Percentiles rank a stretch among this genome's conserved stretches.
phyloP scores from a whole-genome alignment of 1,140 invertebrate species.

The Mycetomoellerius zeteki region DNA sequence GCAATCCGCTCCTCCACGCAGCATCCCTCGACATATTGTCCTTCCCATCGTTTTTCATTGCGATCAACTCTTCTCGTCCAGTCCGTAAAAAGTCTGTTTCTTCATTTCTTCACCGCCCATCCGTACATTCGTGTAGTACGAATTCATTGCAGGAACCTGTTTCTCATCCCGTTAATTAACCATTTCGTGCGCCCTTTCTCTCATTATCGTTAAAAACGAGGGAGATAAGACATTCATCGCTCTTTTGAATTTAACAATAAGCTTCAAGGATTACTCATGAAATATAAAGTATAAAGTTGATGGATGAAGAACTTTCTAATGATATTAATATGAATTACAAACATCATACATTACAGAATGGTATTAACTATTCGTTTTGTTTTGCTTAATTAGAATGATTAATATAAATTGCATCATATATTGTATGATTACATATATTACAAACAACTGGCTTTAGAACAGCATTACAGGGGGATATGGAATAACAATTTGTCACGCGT shows the following conservation, averaged over 20 bases:
- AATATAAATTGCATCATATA: not conserved
- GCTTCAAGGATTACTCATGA: not conserved
- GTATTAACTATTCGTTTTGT: no score
- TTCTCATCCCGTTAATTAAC: conserved; percentile 62
- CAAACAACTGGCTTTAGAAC: not conserved
- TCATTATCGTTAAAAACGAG: not conserved
- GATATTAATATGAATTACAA: not conserved
- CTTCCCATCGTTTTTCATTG: conserved; percentile 48
- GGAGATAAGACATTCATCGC: not conserved
- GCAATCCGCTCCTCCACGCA: not conserved
- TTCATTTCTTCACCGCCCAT: not conserved
- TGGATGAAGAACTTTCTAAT: not conserved
- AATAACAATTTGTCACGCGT: not conserved
- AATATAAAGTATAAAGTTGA: not conserved
- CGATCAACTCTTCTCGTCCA: conserved; percentile 35
- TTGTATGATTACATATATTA: not conserved
- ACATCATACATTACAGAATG: not conserved
- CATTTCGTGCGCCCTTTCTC: not conserved
- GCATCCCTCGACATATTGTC: not conserved
- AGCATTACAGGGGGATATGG: not conserved
- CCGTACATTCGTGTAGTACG: not conserved
- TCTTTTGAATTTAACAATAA: not conserved
- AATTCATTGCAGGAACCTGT: not conserved
- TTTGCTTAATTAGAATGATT: no score
- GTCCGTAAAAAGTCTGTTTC: conserved; percentile 29